Percentiles rank a stretch among this genome's conserved stretches.
Evolutionary conservation across 2,113 vertebrate genomes (phyloP).

Genomic region (Lophochroa leadbeateri): DNA sequence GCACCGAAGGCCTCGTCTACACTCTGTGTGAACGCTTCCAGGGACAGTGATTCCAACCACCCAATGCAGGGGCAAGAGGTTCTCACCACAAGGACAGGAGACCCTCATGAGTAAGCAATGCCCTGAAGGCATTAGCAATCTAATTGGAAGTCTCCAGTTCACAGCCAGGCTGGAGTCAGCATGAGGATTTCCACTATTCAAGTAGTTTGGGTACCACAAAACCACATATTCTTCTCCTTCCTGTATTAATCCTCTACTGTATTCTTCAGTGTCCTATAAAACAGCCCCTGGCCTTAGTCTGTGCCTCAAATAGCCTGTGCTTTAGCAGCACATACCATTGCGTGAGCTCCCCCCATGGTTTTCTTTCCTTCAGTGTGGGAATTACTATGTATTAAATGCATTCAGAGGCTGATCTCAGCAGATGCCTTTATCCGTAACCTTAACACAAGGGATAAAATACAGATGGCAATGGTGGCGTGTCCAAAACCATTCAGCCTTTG

Average conservation of each 20-base stretch:
- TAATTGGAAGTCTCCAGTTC: background rate
- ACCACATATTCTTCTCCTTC: background rate
- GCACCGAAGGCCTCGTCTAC: background rate
- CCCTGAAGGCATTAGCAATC: background rate
- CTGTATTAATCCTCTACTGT: too few species aligned
- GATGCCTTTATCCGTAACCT: background rate
- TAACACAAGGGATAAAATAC: background rate
- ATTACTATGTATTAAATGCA: background rate
- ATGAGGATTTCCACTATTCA: background rate
- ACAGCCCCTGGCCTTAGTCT: background rate
- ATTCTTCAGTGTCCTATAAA: background rate
- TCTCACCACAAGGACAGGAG: background rate
- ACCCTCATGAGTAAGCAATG: rapidly evolving
- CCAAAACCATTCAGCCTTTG: background rate
- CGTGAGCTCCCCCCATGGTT: background rate
- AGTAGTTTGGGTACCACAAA: background rate
- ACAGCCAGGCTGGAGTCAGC: background rate
- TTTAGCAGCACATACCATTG: background rate
- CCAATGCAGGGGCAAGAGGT: rapidly evolving
- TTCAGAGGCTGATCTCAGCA: background rate
- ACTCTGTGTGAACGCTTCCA: background rate
- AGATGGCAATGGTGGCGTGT: background rate
- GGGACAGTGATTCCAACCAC: background rate
- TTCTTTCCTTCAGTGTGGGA: background rate
- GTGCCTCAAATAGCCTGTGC: background rate